Base-by-base conservation (phyloP, 2,113 vertebrate species). In the Pteruthius melanotis region DNA sequence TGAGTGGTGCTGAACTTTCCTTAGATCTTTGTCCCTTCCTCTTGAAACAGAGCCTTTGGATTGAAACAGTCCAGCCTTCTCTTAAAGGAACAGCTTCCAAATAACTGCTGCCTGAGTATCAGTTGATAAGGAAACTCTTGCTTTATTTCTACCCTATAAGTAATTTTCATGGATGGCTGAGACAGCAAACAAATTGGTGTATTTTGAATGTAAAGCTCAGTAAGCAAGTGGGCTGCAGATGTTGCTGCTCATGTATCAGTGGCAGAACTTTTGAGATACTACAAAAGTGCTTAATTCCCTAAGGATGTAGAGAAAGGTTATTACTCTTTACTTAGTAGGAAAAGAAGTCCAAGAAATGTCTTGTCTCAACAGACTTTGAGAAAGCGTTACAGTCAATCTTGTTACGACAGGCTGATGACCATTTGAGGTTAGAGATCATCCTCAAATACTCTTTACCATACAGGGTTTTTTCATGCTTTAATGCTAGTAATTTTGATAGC, bases 61-160 rank as follows among this genome's bases (percentile, higher is more conserved):
- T 83, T 90, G 69, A n/a, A 86, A 21, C 37, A 0, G 1, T 60
- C 30, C 53, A 75, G 56, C 57, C 69, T 27, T 56, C 47, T 83
- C 47, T 90, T 96, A 95, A 96, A 95, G 88, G 65, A 75, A 7
- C 69, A 92, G 72, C 61, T 84, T 87, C 45, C 65, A 57, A 71
- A 19, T 70, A 74, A 47, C 64, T 85, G 33, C 56, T 83, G 27
- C 27, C 71, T 44, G 82, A 61, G 19, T 81, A 42, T 74, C 20
- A 26, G 64, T 56, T 87, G 85, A 89, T 93, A 88, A 85, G 40
- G 35, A 81, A 49, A 27, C 47, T 63, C 42, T 52, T 92, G 40
- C 83, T 89, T 93, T 96, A 63, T 90, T 52, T 94, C 24, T 83
- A 4, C 16, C 37, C 19, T 31, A 18, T 33, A 45, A 77, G 65